Conservation (phyloP, 2,888 invertebrate species). For the Eurytoma californica region DNA sequence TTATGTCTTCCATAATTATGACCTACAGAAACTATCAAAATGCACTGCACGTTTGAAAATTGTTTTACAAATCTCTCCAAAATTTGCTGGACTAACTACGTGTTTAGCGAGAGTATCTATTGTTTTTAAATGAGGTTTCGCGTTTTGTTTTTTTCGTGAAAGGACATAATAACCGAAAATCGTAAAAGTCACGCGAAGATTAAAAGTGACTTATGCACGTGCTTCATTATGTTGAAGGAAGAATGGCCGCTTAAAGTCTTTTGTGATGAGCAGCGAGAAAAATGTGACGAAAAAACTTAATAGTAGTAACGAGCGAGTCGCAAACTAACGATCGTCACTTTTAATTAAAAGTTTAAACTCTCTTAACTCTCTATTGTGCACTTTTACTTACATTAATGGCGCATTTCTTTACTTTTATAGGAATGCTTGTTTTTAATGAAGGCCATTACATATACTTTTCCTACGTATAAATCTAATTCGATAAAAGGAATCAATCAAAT, state of each 20-base stretch:
- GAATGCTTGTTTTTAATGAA: no score
- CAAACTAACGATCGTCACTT: constrained; percentile 14
- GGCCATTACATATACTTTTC: no score
- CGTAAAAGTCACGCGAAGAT: constrained; percentile 11
- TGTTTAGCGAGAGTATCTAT: not conserved
- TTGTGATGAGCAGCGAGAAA: constrained; percentile 11
- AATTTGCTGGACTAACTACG: no score
- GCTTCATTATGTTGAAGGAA: not conserved
- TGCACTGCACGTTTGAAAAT: no score
- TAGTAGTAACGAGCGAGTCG: not conserved
- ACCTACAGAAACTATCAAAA: no score
- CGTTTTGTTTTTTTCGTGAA: not conserved
- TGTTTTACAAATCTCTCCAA: no score
- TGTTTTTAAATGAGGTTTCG: constrained; percentile 18
- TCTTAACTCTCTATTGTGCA: not conserved
- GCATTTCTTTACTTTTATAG: no score
- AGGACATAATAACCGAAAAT: constrained; percentile 5
- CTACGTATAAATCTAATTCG: no score
- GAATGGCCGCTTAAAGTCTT: constrained; percentile 1
- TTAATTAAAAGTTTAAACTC: constrained; percentile 31
- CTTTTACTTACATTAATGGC: no score
- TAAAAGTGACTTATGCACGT: constrained; percentile 11
- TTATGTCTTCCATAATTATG: no score
- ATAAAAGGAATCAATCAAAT: no score
- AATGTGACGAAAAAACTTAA: constrained; percentile 2